Percentiles rank a stretch among this genome's conserved stretches.
phyloP scores from a whole-genome alignment of 1,140 invertebrate genomes.

The Lerema accius region DNA sequence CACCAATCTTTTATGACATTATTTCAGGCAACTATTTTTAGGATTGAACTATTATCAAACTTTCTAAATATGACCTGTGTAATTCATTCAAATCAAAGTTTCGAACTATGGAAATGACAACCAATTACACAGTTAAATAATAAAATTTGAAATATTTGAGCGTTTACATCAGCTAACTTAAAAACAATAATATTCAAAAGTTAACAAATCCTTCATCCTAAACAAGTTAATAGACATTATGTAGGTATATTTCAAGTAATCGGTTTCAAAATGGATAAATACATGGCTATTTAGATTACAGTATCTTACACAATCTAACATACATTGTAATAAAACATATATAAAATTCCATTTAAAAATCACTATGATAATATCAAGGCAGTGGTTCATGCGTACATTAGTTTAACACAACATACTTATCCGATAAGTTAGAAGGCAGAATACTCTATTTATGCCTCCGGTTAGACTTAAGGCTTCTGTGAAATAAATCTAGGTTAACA shows the following conservation, averaged over 20 bases:
- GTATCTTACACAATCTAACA: conserved; percentile 37
- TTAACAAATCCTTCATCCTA: neutral
- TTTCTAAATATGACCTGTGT: too few species aligned
- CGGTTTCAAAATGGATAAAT: too few species aligned
- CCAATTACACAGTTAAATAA: too few species aligned
- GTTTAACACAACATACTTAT: conserved; percentile 45
- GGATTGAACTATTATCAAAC: too few species aligned
- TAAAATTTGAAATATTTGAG: conserved; percentile 28
- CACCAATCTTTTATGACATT: too few species aligned
- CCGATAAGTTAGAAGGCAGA: conserved; percentile 26
- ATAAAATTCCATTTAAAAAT: conserved; percentile 59
- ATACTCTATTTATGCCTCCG: conserved; percentile 41
- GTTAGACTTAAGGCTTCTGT: conserved; percentile 15
- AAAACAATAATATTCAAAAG: neutral
- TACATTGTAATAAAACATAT: conserved; percentile 53
- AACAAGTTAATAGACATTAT: conserved; percentile 22
- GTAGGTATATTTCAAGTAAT: too few species aligned
- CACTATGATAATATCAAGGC: conserved; percentile 69
- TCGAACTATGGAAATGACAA: too few species aligned
- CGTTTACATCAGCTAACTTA: conserved; percentile 33
- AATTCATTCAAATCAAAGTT: too few species aligned
- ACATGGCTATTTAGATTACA: conserved; percentile 15
- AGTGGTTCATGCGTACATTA: conserved; percentile 66
- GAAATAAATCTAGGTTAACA: conserved; percentile 21
- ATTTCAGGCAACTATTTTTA: too few species aligned